Percentiles rank a stretch among this genome's conserved stretches.
Evolutionary conservation across 1,140 invertebrate genomes (phyloP).

Genomic region (Wasmannia auropunctata): DNA sequence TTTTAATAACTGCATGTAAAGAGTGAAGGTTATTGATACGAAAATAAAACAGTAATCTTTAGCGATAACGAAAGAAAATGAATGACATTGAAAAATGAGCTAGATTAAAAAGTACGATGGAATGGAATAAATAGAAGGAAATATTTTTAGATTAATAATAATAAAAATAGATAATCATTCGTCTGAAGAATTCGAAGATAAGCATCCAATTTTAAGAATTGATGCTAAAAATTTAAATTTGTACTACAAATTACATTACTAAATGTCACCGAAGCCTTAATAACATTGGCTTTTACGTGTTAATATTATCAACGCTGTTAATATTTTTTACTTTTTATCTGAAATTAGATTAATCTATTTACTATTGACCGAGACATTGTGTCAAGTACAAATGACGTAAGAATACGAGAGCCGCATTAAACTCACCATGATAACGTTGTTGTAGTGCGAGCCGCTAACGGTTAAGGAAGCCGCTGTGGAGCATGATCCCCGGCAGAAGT

Average conservation of each 20-base stretch:
- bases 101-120: background rate
- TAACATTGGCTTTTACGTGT: background rate
- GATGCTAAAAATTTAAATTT: background rate
- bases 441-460: conserved; percentile 88
- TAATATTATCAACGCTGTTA: background rate
- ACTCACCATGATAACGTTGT: conserved; percentile 90
- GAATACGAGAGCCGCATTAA: background rate
- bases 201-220: background rate
- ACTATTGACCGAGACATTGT: background rate
- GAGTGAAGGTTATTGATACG: background rate
- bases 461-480: conserved; percentile 89
- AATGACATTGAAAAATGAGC: background rate
- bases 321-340: background rate
- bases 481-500: conserved; percentile 94
- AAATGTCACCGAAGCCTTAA: background rate
- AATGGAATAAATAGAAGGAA: background rate
- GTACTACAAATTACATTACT: background rate
- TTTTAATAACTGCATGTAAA: background rate
- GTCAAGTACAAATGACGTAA: background rate
- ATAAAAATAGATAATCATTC: background rate
- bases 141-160: background rate
- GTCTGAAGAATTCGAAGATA: background rate
- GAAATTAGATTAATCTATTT: background rate
- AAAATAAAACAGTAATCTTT: background rate
- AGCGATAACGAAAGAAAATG: background rate